Conservation (phyloP, 2,888 invertebrate species). For the Glaucopsyche alexis region DNA sequence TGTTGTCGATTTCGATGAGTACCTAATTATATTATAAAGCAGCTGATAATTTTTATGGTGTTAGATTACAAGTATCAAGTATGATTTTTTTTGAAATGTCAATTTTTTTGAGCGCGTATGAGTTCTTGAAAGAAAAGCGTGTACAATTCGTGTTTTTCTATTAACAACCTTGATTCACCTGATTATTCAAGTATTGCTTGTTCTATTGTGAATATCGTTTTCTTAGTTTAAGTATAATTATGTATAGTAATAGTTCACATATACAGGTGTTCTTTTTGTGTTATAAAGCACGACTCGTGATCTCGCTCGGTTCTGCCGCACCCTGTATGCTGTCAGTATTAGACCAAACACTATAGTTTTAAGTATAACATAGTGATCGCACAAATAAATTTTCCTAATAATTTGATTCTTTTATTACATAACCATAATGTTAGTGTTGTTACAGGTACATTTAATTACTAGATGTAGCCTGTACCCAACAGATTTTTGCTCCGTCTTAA, state of each 20-base stretch:
- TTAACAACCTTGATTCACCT: not conserved
- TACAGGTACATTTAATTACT: not conserved
- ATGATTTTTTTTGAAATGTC: too few relatives aligned
- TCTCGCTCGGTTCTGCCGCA: conserved; percentile 2
- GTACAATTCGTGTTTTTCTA: not conserved
- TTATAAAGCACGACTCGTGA: not conserved
- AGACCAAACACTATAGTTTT: not conserved
- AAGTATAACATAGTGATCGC: not conserved
- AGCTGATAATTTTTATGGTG: too few relatives aligned
- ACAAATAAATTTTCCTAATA: conserved; percentile 2
- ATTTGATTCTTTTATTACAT: not conserved
- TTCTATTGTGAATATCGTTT: not conserved
- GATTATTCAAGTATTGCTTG: not conserved
- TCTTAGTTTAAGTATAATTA: not conserved
- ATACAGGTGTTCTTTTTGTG: not conserved
- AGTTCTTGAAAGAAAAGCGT: not conserved
- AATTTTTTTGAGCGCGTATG: not conserved
- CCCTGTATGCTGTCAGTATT: conserved; percentile 9
- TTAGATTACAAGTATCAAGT: too few relatives aligned
- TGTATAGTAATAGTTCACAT: not conserved
- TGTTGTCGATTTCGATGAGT: not conserved
- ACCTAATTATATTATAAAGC: too few relatives aligned
- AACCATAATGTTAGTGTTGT: not conserved
- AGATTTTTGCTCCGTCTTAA: too few relatives aligned
- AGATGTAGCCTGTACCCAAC: too few relatives aligned